Evolutionary conservation across 2,888 invertebrate genomes (phyloP), one percentile per base, ranked within the genome.

Genomic region (Lutraria lutraria): DNA sequence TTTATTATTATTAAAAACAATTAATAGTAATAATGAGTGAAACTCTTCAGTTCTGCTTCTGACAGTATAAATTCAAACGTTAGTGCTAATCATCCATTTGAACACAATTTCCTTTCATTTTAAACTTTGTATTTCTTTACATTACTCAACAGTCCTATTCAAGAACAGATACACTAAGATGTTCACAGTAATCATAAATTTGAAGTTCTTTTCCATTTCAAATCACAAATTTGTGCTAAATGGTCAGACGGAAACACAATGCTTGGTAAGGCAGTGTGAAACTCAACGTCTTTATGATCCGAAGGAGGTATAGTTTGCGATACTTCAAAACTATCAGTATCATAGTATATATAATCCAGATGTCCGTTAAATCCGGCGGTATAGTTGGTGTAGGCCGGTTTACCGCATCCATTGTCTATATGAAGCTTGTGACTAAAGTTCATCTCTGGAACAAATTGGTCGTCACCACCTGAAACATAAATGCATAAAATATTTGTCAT

Each of bases 241-340:
- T 99, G 99, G 97, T 99, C 99, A 1, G 99, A 99, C 0, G 99
- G 99, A 96, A 98, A 98, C 3, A 98, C 98, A 82, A 98, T 97
- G 94, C 98, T 99, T 0, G 99, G 99, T 91, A 99, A 97, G 0
- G 98, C 99, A 68, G 97, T 97, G 95, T 98, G 97, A 86, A 97
- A 97, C 86, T 97, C 97, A 31, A 99, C 97, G 96, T 99, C 98
- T 93, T 98, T 98, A 76, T 97, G 97, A 81, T 97, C 97, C 0
- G 99, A 99, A 94, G 99, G 97, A 0, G 99, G 99, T 88, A 99
- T 97, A 0, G 98, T 98, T 97, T 98, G 97, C 97, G 85, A 88
- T 8, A 95, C 90, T 25, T 92, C 90, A 12, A 96, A 91, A 15
- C 90, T 90, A 72, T 95, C 93, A 76, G 97, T 97, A 94, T 98